Evolutionary conservation across 1,140 invertebrate species (phyloP).

Genomic region (Idris sp.): DNA sequence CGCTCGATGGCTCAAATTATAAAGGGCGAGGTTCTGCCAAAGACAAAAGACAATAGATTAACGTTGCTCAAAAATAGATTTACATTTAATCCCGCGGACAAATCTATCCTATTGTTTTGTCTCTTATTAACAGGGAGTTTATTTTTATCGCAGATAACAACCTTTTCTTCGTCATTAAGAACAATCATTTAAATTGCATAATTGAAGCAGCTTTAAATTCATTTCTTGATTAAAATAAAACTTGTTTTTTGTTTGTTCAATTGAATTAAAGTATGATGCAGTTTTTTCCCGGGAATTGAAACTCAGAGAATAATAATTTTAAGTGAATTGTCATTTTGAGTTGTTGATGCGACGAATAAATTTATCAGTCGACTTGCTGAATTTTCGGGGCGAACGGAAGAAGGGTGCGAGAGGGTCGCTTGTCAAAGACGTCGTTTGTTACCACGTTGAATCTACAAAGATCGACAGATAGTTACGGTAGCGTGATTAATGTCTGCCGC

Average conservation of each 20-base stretch:
- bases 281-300: too few relatives aligned
- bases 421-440: conserved; percentile 60
- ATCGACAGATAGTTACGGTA: conserved; percentile 70
- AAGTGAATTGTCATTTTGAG: neutral
- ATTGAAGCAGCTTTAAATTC: too few relatives aligned
- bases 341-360: conserved; percentile 23
- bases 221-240: too few relatives aligned
- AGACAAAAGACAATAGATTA: conserved; percentile 55
- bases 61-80: conserved; percentile 57
- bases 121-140: conserved; percentile 41
- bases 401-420: conserved; percentile 32
- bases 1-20: conserved; percentile 58
- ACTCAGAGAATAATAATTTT: too few relatives aligned
- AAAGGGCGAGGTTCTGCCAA: conserved; percentile 53
- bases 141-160: conserved; percentile 23
- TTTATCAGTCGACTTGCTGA: conserved; percentile 30
- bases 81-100: conserved; percentile 54
- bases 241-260: too few relatives aligned
- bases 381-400: conserved; percentile 31
- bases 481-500: conserved; percentile 66
- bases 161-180: neutral
- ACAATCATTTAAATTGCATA: too few relatives aligned
- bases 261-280: too few relatives aligned
- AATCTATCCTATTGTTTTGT: conserved; percentile 45
- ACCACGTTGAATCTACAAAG: conserved; percentile 57